Conservation (phyloP, 2,888 invertebrate species). For the Ceramica pisi region DNA sequence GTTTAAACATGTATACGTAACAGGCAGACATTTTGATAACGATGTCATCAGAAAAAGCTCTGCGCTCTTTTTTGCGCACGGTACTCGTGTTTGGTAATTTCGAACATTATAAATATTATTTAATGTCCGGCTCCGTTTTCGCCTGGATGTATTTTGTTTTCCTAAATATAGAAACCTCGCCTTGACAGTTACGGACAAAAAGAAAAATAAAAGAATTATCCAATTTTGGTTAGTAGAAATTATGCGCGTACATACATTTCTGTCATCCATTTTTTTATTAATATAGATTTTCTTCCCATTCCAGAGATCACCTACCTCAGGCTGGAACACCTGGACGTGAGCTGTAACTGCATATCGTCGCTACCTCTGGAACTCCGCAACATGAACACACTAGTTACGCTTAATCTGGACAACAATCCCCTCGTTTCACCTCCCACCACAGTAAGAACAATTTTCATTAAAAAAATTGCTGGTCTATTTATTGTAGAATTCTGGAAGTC, state of each 20-base stretch:
- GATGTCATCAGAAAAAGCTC: background rate
- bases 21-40: too few relatives aligned
- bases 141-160: too few relatives aligned
- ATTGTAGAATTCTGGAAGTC: too few relatives aligned
- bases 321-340: constrained; percentile 96
- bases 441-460: constrained; percentile 90
- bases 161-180: too few relatives aligned
- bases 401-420: constrained; percentile 97
- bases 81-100: background rate
- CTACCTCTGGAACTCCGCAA: constrained; percentile 97
- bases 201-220: too few relatives aligned
- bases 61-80: background rate
- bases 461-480: too few relatives aligned
- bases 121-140: too few relatives aligned
- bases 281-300: constrained; percentile 62
- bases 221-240: too few relatives aligned
- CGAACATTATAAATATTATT: background rate
- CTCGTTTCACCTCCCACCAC: constrained; percentile 97
- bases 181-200: too few relatives aligned
- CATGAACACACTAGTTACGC: constrained; percentile 95
- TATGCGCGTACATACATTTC: too few relatives aligned
- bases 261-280: too few relatives aligned
- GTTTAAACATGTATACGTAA: too few relatives aligned
- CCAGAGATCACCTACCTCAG: constrained; percentile 96
- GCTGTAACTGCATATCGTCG: constrained; percentile 97